phyloP scores from a whole-genome alignment of 2,113 vertebrate species.

The Saguinus midas region DNA sequence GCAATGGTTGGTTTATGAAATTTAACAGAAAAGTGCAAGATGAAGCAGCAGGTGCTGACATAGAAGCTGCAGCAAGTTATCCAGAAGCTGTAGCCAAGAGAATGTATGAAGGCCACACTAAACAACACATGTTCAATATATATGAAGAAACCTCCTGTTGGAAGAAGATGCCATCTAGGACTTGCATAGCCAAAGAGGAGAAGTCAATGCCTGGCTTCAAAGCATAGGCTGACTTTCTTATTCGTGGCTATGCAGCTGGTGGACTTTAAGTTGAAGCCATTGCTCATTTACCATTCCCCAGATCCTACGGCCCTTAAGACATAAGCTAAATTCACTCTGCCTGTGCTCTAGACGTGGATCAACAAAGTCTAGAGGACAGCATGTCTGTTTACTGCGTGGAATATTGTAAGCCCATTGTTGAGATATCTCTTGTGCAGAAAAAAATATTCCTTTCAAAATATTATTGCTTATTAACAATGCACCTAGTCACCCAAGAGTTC shows the following conservation, averaged over 20 bases:
- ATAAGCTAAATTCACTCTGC: background rate
- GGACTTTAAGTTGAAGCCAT: background rate
- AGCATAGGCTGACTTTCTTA: background rate
- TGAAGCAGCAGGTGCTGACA: background rate
- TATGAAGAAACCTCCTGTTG: background rate
- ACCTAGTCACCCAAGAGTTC: background rate
- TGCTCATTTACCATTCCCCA: background rate
- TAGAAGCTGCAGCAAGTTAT: background rate
- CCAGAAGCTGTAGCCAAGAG: background rate
- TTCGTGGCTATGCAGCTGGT: background rate
- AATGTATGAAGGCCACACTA: background rate
- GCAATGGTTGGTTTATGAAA: background rate
- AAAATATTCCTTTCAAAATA: background rate
- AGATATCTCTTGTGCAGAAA: background rate
- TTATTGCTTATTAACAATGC: background rate
- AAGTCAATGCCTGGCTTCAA: background rate
- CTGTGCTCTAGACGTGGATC: background rate
- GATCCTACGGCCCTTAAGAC: background rate
- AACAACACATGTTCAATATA: background rate
- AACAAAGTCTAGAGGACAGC: background rate
- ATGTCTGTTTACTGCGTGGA: background rate
- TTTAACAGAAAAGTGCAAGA: background rate
- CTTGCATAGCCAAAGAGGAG: background rate
- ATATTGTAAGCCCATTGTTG: background rate
- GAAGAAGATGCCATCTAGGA: background rate